These are phyloP conservation scores for Andrena praecox DNA, from an alignment of 2,888 invertebrate genomes.

Conservation along the genomic window DNA sequence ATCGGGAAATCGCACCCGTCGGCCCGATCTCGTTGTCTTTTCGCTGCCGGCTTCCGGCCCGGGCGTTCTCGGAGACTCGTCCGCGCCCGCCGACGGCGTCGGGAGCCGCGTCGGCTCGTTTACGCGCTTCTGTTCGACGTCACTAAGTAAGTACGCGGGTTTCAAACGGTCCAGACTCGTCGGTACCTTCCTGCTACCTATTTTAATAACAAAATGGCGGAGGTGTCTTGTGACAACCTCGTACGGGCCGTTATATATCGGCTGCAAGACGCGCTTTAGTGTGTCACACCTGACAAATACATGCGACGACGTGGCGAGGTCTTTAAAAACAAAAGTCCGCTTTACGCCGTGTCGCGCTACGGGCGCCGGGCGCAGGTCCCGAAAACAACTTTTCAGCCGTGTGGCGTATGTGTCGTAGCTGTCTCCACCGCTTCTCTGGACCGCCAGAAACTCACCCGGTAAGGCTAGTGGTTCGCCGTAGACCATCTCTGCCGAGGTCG, in stretches of 20 bases:
- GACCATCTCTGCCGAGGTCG: conserved; percentile 66
- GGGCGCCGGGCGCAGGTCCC: background rate
- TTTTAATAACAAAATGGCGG: no score
- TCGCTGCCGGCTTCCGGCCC: no score
- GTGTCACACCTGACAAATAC: conserved; percentile 8
- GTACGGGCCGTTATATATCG: conserved; percentile 21
- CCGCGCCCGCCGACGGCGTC: no score
- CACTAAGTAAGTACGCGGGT: no score
- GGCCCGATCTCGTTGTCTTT: no score
- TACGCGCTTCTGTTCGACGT: no score
- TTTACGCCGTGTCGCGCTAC: conserved; percentile 39
- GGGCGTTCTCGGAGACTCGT: no score
- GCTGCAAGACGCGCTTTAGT: background rate
- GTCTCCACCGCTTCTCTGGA: background rate
- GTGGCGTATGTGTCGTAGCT: conserved; percentile 25
- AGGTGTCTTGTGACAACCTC: background rate
- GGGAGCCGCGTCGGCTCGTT: no score
- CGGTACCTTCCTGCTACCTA: no score
- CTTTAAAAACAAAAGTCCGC: conserved; percentile 35
- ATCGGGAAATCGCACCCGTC: no score
- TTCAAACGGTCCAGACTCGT: no score
- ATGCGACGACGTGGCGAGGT: background rate
- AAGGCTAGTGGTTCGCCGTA: conserved; percentile 75
- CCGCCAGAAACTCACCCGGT: conserved; percentile 70
- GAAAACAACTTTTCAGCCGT: conserved; percentile 35